Conservation (phyloP, 92 coral and sea anemone genomes). For the Porites divaricata region DNA sequence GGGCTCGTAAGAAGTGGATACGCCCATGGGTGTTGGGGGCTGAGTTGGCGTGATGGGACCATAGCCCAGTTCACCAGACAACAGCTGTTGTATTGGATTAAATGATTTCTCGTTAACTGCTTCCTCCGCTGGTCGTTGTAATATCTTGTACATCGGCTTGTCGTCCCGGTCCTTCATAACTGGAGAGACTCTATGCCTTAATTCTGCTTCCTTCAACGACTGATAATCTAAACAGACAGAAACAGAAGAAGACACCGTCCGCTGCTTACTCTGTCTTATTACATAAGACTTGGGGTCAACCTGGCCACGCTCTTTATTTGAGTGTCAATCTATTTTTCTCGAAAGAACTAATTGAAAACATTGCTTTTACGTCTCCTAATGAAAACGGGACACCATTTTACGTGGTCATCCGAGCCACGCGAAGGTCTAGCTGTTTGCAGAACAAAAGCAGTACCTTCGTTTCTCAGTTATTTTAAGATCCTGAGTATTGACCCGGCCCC, state of each 20-base stretch:
- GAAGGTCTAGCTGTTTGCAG: too few species aligned
- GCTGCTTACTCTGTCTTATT: neutral
- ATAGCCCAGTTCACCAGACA: slow-evolving; percentile 21
- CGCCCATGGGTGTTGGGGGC: slow-evolving; percentile 36
- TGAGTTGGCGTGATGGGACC: slow-evolving; percentile 17
- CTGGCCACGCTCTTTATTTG: too few species aligned
- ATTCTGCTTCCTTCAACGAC: slow-evolving; percentile 35
- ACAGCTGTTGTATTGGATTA: slow-evolving; percentile 32
- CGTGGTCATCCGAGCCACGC: too few species aligned
- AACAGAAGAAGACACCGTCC: neutral
- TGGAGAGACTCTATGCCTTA: slow-evolving; percentile 46
- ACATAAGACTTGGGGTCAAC: too few species aligned
- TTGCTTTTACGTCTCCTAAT: too few species aligned
- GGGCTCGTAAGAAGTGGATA: slow-evolving; percentile 26
- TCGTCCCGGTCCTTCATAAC: slow-evolving; percentile 54
- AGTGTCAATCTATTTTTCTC: too few species aligned
- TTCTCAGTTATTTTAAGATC: too few species aligned
- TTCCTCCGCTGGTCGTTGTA: slow-evolving; percentile 72
- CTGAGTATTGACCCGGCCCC: too few species aligned
- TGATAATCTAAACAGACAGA: slow-evolving; percentile 53
- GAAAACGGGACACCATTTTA: too few species aligned
- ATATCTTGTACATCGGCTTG: slow-evolving; percentile 61
- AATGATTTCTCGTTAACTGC: slow-evolving; percentile 27
- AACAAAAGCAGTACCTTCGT: too few species aligned
- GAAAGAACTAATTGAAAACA: too few species aligned